Percentiles rank a stretch among this genome's conserved stretches.
phyloP scores from a whole-genome alignment of 2,797 vertebrate species.

The Alcedo quadribrachys region DNA sequence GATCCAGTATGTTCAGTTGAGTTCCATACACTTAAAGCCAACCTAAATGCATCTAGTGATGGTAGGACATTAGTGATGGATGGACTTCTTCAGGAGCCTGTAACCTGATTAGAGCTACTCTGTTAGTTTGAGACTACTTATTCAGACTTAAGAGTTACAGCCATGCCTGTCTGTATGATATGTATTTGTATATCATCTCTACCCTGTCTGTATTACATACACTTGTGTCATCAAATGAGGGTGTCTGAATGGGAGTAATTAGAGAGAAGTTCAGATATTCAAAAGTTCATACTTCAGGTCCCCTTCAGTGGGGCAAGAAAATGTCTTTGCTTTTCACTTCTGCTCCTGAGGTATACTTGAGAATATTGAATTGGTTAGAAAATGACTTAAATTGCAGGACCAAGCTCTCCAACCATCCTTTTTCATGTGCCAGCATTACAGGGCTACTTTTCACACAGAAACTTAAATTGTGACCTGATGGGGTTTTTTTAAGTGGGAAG shows the following conservation, averaged over 20 bases:
- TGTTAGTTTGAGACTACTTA: neutral
- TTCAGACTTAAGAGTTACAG: neutral
- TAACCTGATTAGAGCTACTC: neutral
- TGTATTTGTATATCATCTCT: neutral
- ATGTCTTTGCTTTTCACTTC: neutral
- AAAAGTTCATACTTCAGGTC: neutral
- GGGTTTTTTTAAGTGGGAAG: neutral
- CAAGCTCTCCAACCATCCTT: neutral
- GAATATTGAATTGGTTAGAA: neutral
- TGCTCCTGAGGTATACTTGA: neutral
- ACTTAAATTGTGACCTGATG: slow-evolving; percentile 3
- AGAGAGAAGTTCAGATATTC: neutral
- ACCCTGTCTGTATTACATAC: neutral
- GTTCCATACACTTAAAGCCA: neutral
- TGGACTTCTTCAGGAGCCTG: neutral
- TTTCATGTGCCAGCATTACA: neutral
- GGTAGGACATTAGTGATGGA: neutral
- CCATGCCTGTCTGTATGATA: neutral
- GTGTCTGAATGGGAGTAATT: neutral
- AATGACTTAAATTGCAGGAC: neutral
- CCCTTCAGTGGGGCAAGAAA: neutral
- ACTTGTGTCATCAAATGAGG: neutral
- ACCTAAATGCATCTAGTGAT: neutral
- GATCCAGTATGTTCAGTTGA: neutral
- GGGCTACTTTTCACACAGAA: slow-evolving; percentile 24